Base-by-base conservation (phyloP, 2,797 vertebrate genomes). In the Stomatorhinus walkeri region DNA sequence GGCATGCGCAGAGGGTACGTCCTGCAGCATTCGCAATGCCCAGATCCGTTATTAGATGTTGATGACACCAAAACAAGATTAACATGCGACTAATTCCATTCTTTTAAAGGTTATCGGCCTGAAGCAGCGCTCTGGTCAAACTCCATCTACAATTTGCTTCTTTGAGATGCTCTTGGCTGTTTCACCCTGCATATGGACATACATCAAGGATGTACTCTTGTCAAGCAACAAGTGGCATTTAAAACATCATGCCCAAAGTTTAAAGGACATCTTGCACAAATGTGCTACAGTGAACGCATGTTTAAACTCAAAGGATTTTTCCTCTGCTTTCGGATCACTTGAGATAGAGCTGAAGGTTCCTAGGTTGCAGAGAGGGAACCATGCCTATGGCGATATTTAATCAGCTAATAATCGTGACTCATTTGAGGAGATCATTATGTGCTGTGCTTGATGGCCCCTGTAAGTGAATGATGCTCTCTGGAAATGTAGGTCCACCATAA, bases 31-130 rank as follows among this genome's bases (percentile, higher is more conserved):
- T 61, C 54, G 22, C 52, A 61, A 59, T 56, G 87, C 24, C 10
- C 32, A 54, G 40, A 48, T 61, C 85, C 40, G 56, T 56, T 79
- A 76, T 87, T 54, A 19, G 36, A 59, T 22, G 51, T 24, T 87
- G 49, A n/a, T 81, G 89, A 76, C 85, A 36, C 79, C 10, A 83
- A 87, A 87, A 89, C 64, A 43, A 61, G 68, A 87, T 87, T 87
- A 87, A 83, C 19, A 86, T 87, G 89, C n/a, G 52, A 87, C 76
- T 81, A 61, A 61, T 24, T 54, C 36, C 19, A 79, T 87, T 89
- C 64, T 83, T 64, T 87, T 49, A 87, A 89, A 89, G 86, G 89
- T 68, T 86, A 49, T 81, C 81, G 24, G 54, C 68, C 85, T 56
- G 43, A 28, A 24, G 49, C 49, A 12, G 28, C 10, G 19, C 10